Conservation (phyloP, 2,888 invertebrate genomes). For the Limnephilus auricula region DNA sequence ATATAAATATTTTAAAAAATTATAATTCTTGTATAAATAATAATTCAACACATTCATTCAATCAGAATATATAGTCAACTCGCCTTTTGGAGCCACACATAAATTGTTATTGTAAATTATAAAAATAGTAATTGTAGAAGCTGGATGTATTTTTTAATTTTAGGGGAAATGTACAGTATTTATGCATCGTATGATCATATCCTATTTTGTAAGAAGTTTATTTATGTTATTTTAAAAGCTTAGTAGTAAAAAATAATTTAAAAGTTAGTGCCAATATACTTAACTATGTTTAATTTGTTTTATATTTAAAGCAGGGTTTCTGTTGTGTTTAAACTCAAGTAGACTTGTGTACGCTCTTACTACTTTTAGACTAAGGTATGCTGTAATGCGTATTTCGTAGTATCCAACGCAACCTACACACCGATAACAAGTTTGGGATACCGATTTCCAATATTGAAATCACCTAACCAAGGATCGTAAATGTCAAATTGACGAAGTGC, state of each 20-base stretch:
- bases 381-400: too few species aligned
- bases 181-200: conserved; percentile 48
- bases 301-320: not conserved
- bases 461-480: too few species aligned
- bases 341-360: too few species aligned
- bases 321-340: not conserved
- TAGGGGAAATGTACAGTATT: conserved; percentile 54
- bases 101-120: too few species aligned
- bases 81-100: not conserved
- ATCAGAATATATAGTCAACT: not conserved
- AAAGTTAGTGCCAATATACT: conserved; percentile 65
- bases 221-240: conserved; percentile 33
- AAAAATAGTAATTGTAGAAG: not conserved
- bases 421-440: too few species aligned
- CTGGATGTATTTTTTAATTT: conserved; percentile 29
- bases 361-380: too few species aligned
- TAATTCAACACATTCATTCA: not conserved
- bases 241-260: conserved; percentile 30
- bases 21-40: too few species aligned
- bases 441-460: too few species aligned
- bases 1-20: too few species aligned
- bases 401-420: too few species aligned
- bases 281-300: conserved; percentile 48
- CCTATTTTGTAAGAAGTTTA: conserved; percentile 40
- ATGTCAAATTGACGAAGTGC: too few species aligned